Evolutionary conservation across 1,140 invertebrate species (phyloP), one percentile per base, ranked within the genome.

Genomic region (Gryon sp.): DNA sequence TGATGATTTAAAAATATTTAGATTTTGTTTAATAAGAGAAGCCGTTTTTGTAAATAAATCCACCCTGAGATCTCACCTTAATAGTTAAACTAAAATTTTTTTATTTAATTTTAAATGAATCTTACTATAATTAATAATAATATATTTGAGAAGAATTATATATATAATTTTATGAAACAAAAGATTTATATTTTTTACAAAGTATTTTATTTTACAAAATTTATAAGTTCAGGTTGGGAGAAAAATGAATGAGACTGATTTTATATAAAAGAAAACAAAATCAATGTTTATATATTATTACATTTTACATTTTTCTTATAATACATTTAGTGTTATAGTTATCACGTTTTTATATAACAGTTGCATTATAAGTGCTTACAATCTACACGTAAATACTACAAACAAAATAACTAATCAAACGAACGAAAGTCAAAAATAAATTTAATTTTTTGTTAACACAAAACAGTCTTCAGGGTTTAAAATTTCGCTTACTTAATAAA

Each of bases 391-490:
- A 41, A 69, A 24, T 45, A 11, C 52, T 69, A 73, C 14, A 45
- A 55, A 52, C 43, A 36, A 46, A 69, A 68, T 60, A 55, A 48
- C n/a, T 24, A 16, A 32, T 32, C 12, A 40, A 26, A n/a, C 30
- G 6, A 5, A 41, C n/a, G 38, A 38, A 20, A 57, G 20, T 28
- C 2, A n/a, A 4, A 38, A 38, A 46, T 18, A 43, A 34, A 15
- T 16, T 36, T 12, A 48, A 57, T 52, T 38, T 63, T 15, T 62
- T 65, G 24, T 69, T 63, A 55, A 69, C 52, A 14, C 30, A 68
- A 55, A 70, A 78, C 76, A 78, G 76, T 78, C 76, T 78, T 78
- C 50, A 78, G 59, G 40, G 32, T 77, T 55, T 18, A 60, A 36
- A 55, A 19, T 59, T 57, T 52, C n/a, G 12, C 50, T 19, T 15